phyloP scores from a whole-genome alignment of 1,140 invertebrate genomes.

The Orchesella cincta region DNA sequence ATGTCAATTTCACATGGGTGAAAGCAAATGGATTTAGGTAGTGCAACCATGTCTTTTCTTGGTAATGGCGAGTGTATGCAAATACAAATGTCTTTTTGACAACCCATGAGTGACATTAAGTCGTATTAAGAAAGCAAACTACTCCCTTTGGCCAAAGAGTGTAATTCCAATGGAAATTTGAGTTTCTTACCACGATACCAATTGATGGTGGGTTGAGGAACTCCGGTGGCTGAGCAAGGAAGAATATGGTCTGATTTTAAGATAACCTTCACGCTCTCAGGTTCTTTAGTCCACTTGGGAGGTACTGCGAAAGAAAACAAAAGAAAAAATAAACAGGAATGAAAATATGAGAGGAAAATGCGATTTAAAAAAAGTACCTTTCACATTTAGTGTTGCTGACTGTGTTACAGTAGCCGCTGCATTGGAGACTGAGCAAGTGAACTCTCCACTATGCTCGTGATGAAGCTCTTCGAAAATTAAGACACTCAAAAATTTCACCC shows the following conservation, averaged over 20 bases:
- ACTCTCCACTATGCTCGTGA: conserved; percentile 52
- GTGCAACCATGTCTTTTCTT: too few relatives aligned
- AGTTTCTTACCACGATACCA: conserved; percentile 49
- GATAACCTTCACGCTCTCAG: conserved; percentile 58
- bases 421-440: conserved; percentile 56
- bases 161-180: too few relatives aligned
- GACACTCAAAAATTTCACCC: conserved; percentile 46
- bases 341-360: background rate
- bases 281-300: conserved; percentile 61
- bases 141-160: too few relatives aligned
- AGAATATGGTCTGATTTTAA: conserved; percentile 51
- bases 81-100: too few relatives aligned
- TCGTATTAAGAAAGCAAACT: too few relatives aligned
- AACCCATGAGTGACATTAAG: too few relatives aligned
- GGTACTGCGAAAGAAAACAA: conserved; percentile 57
- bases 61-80: too few relatives aligned
- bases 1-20: too few relatives aligned
- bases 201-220: conserved; percentile 42
- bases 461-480: conserved; percentile 47
- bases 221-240: conserved; percentile 40
- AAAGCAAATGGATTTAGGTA: too few relatives aligned
- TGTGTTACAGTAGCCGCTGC: conserved; percentile 42
- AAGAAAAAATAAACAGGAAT: conserved; percentile 1
- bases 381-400: conserved; percentile 42
- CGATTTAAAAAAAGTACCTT: conserved; percentile 34